Base-by-base conservation (phyloP, 1,140 invertebrate species). In the Oedothorax gibbosus region DNA sequence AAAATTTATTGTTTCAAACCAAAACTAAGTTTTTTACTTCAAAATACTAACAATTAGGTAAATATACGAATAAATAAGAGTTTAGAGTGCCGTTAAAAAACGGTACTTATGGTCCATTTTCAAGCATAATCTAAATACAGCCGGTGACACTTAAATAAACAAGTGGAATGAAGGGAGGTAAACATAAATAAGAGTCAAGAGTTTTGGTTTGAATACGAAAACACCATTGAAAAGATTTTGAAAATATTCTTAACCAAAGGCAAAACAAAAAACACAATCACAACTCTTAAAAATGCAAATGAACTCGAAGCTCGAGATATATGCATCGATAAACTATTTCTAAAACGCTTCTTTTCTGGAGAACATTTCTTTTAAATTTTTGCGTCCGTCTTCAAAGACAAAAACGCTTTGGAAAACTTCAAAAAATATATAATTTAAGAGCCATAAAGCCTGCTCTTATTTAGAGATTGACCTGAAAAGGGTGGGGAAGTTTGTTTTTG, bases 271-370 rank as follows among this genome's bases (percentile, higher is more conserved):
- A 35, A 53, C 54, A 20, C 15, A 71, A 53, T 71, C 35, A 35
- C 35, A 18, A 53, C 8, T 71, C 69, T 71, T 20, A 49, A 53
- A 71, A 53, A 71, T 71, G 69, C 54, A 20, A 51, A 71, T 53
- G 49, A 53, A 71, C 14, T 35, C 2, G 2, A 71, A 71, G 15
- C n/a, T 15, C 54, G 15, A 18, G 68, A 71, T 71, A 54, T 53
- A 71, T 53, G 6, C 14, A 20, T n/a, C 2, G 51, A 71, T 53
- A 54, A 71, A 71, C 10, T 15, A 53, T 69, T 69, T 49, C 49
- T 50, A 51, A 69, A 6, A 71, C 10, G 11, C 49, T 49, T 21
- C 9, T 35, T 35, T 35, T 35, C 35, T 5, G 5, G 35, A 35
- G 35, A 35, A 35, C 1, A 35, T 2, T 35, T 35, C 35, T 35